These are phyloP conservation scores for Cyanistes caeruleus DNA, from an alignment of 2,113 vertebrate species.

Conservation along the genomic window DNA sequence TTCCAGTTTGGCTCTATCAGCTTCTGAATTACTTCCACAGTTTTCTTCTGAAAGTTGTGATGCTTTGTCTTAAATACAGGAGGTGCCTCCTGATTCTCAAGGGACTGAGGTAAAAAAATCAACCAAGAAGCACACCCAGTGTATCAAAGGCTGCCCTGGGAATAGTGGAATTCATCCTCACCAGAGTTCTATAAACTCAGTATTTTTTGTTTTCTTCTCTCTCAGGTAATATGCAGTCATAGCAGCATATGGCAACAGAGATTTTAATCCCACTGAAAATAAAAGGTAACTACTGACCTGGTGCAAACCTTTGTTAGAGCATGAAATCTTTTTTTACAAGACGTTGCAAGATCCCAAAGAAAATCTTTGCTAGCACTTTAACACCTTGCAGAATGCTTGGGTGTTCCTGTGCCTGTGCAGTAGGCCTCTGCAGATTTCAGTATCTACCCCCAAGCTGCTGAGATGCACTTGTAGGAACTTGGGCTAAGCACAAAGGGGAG, in stretches of 20 bases:
- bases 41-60: conserved; percentile 9
- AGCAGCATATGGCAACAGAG: not conserved
- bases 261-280: not conserved
- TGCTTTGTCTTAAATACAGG: conserved; percentile 4
- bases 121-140: not conserved
- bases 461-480: not conserved
- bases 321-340: not conserved
- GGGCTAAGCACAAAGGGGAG: not conserved
- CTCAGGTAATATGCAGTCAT: not conserved
- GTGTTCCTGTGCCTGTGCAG: not conserved
- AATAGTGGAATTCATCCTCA: not conserved
- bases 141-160: not conserved
- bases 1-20: conserved; percentile 45
- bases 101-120: not conserved
- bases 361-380: not conserved
- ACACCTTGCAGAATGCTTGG: not conserved
- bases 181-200: not conserved
- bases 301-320: not conserved
- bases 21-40: conserved; percentile 43
- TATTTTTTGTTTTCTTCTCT: not conserved
- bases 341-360: not conserved
- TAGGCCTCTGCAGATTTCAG: not conserved
- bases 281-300: not conserved
- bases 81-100: conserved; percentile 1
- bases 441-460: not conserved